Percentiles rank a stretch among this genome's conserved stretches.
These are phyloP conservation scores for Cephalopachus bancanus DNA, from an alignment of 2,797 vertebrate genomes.

Conservation along the genomic window DNA sequence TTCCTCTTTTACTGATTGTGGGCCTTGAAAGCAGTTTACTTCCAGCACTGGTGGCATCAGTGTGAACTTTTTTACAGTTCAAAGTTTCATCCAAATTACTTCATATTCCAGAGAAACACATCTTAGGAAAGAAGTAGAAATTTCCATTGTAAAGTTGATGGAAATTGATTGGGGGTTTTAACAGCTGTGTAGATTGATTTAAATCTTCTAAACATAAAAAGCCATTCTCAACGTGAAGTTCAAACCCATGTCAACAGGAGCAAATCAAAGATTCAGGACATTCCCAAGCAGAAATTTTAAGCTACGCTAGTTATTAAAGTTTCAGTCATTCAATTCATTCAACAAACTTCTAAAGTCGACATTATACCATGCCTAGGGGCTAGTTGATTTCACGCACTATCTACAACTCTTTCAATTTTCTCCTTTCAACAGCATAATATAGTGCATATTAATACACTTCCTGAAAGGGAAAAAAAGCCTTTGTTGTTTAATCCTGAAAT, in stretches of 20 bases:
- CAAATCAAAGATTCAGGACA: not conserved
- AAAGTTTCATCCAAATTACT: conserved; percentile 20
- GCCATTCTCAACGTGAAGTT: not conserved
- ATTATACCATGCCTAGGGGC: not conserved
- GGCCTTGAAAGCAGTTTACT: not conserved
- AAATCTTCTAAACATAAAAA: conserved; percentile 37
- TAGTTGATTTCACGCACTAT: not conserved
- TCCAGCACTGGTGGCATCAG: not conserved
- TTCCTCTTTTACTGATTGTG: not conserved
- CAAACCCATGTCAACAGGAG: not conserved
- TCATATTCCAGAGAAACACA: not conserved
- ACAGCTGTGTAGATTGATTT: conserved; percentile 24
- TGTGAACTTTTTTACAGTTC: not conserved
- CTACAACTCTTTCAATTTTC: not conserved
- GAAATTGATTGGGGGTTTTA: not conserved
- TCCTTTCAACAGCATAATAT: not conserved
- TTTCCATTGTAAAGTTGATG: not conserved
- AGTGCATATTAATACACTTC: not conserved
- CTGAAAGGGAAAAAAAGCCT: not conserved
- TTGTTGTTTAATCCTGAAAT: not conserved
- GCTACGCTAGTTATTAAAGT: conserved; percentile 13
- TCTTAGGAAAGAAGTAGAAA: conserved; percentile 16
- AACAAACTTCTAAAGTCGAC: not conserved
- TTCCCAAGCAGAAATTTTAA: not conserved
- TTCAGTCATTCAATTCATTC: not conserved